These are phyloP conservation scores for Arctopsyche grandis DNA, from an alignment of 1,140 invertebrate species.

Conservation along the genomic window DNA sequence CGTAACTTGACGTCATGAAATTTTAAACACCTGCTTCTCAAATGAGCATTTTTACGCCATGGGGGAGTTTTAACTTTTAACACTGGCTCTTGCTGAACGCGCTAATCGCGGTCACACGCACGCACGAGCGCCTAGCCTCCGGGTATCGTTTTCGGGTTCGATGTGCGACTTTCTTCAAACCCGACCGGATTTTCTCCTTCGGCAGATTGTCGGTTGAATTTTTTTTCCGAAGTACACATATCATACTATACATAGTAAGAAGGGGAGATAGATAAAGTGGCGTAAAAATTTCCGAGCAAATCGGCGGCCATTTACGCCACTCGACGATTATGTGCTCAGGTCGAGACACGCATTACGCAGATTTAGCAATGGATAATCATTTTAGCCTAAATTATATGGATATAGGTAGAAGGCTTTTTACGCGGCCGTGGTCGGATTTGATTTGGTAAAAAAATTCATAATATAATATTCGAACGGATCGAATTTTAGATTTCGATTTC, in stretches of 20 bases:
- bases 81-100: too few relatives aligned
- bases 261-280: background rate
- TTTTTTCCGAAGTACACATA: background rate
- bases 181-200: conserved; percentile 20
- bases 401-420: background rate
- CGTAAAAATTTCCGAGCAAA: background rate
- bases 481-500: too few relatives aligned
- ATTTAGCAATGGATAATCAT: conserved; percentile 38
- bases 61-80: too few relatives aligned
- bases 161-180: conserved; percentile 1
- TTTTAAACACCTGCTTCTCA: too few relatives aligned
- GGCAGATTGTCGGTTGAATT: background rate
- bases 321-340: background rate
- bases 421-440: too few relatives aligned
- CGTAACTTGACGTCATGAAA: too few relatives aligned
- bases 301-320: conserved; percentile 5
- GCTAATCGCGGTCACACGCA: too few relatives aligned
- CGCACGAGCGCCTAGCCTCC: too few relatives aligned
- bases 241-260: background rate
- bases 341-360: conserved; percentile 18
- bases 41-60: too few relatives aligned
- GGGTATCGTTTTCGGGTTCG: too few relatives aligned
- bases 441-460: too few relatives aligned
- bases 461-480: too few relatives aligned
- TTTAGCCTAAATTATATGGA: conserved; percentile 35